Base-by-base conservation (phyloP, 2,888 invertebrate genomes). In the Cataglyphis altisquamis region DNA sequence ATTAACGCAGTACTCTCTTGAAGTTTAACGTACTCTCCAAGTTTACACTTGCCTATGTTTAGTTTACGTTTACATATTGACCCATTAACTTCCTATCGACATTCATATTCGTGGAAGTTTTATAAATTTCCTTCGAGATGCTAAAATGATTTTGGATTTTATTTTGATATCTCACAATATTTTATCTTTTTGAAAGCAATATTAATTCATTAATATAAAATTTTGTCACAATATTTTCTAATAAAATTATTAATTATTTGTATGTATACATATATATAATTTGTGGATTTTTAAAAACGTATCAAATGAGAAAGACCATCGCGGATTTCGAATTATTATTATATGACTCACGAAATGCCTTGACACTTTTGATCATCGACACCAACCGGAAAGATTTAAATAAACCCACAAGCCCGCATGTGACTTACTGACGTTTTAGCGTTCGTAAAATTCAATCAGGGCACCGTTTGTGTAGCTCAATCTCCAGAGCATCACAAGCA, bases 381-480 rank as follows among this genome's bases (percentile, higher is more conserved):
- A 66, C 18, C 70, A 57, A 84, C 84, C 84, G 86, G 84, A 89
- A 85, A 84, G 70, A 88, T 88, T 84, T 68, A 84, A 83, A 83
- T 85, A 85, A 84, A 85, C 72, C 57, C 80, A 52, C 67, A 67
- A 64, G 21, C 84, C 62, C 85, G 85, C 87, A 62, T 82, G 8
- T 29, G 41, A 72, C 63, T 62, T 73, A 52, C 41, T 81, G 81
- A 84, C 67, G 62, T 86, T 86, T 82, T 67, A 12, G 60, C 66
- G 57, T 64, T 82, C 74, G 82, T 82, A 73, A 74, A 80, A 60
- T 82, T 73, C 82, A 57, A 68, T 87, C 82, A 52, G 41, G 18
- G 21, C 66, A 48, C 68, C 52, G 73, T 39, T 45, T 74, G 48
- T 52, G 80, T 18, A 18, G 18, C 10, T 72, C 63, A 64, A 52